Conservation (phyloP, 2,113 vertebrate species). For the Mormoops blainvillei region DNA sequence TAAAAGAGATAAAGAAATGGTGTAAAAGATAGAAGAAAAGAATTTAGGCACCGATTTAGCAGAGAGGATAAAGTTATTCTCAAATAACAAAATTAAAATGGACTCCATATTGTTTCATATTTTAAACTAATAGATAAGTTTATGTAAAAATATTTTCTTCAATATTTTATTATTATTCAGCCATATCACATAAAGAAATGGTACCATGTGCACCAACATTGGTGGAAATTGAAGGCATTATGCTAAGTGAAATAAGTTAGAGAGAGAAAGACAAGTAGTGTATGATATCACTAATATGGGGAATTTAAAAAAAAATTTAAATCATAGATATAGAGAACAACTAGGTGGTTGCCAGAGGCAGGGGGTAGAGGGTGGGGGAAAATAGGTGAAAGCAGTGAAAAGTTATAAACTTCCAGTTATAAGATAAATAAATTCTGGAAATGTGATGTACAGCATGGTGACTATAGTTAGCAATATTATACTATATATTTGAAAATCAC, state of each 20-base stretch:
- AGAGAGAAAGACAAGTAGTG: too few species aligned
- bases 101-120: neutral
- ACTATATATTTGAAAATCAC: neutral
- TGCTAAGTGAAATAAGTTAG: neutral
- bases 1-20: neutral
- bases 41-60: neutral
- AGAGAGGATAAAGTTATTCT: neutral
- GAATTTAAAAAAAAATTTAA: neutral
- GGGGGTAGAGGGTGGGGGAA: neutral
- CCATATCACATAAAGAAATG: neutral
- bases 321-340: neutral
- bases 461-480: neutral
- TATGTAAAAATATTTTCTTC: neutral
- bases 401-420: neutral
- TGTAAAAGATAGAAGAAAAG: neutral
- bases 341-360: neutral
- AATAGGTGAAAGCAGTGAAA: neutral
- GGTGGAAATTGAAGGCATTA: neutral
- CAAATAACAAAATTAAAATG: neutral
- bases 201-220: neutral
- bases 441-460: neutral
- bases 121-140: neutral
- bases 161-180: neutral
- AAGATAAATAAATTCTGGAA: neutral
- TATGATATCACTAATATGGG: neutral